Evolutionary conservation across 23 tunicate genomes (phyloP).

Genomic region (Diplosoma virens): DNA sequence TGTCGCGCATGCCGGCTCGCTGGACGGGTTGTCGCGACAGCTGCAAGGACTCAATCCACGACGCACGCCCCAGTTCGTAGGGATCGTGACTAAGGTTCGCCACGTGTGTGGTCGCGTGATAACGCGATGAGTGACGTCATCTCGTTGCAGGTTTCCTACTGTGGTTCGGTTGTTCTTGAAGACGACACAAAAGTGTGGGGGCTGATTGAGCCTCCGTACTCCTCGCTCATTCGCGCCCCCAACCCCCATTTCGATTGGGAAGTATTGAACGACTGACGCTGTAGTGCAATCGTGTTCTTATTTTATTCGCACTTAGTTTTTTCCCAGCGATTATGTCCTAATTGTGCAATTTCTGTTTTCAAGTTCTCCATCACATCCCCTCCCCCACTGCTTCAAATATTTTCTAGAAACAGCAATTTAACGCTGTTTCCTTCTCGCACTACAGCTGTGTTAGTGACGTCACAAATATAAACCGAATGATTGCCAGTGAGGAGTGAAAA

Average conservation of each 20-base stretch:
- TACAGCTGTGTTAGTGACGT: too few relatives aligned
- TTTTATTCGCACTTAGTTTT: too few relatives aligned
- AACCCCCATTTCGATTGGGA: constrained; percentile 91
- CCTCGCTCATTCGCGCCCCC: constrained; percentile 80
- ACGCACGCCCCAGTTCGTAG: constrained; percentile 86
- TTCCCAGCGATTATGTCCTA: too few relatives aligned
- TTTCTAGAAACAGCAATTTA: too few relatives aligned
- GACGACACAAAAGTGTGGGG: constrained; percentile 57
- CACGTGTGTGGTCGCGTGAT: neutral
- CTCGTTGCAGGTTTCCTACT: constrained; percentile 72
- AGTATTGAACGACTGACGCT: constrained; percentile 34
- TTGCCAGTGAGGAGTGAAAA: too few relatives aligned
- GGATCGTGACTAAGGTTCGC: constrained; percentile 86
- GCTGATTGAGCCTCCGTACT: constrained; percentile 83
- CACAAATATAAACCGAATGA: too few relatives aligned
- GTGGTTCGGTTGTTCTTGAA: constrained; percentile 84
- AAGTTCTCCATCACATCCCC: too few relatives aligned
- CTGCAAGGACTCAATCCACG: constrained; percentile 85
- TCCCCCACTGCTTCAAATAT: too few relatives aligned
- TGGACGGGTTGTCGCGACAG: constrained; percentile 83
- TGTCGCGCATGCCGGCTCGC: constrained; percentile 79
- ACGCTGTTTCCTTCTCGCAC: too few relatives aligned
- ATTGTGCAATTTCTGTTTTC: too few relatives aligned
- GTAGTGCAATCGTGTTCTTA: too few relatives aligned
- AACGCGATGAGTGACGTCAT: too few relatives aligned